Base-by-base conservation (phyloP, 2,113 vertebrate species). In the Clarias batrachus region DNA sequence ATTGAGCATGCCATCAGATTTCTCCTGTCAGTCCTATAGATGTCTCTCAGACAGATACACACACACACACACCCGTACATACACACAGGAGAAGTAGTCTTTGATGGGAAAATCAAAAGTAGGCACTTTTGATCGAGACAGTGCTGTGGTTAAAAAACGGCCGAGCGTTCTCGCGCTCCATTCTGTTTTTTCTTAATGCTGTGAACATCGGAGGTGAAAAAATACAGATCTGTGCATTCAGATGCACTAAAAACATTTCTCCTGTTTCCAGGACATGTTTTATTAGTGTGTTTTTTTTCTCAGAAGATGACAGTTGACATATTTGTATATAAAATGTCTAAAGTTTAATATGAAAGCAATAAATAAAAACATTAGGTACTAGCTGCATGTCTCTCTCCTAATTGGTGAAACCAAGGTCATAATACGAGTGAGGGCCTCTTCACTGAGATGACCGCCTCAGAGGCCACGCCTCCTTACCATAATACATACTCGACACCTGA, bases 91-190 rank as follows among this genome's bases (percentile, higher is more conserved):
- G 89, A 89, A 86, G 90, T 88, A 78, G 87, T 92, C 86, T 88
- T 89, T 78, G 25, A 89, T 85, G 85, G 85, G 25, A 16, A 87
- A 91, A 86, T 93, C 85, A 90, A 92, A 90, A 91, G 91, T 73
- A 94, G 94, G 94, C 94, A 94, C 93, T 94, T 94, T 92, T 93
- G 93, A 93, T 91, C 85, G 85, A 70, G 90, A 93, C 92, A 90
- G 88, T 86, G 91, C 85, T 78, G 91, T 56, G 74, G 52, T 76
- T 76, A 70, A 48, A 33, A 62, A 73, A 78, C 65, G 60, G n/a
- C 21, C 21, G 57, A 82, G 71, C 63, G 74, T 48, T 30, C 82
- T 80, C 62, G 85, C 73, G 88, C 30, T 48, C 48, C 0, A 4
- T 77, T 56, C 25, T 65, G 65, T 27, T 76, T 57, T 48, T 3